A percentile compares a stretch with the other conserved stretches of the same genome.
phyloP scores from a whole-genome alignment of 2,113 vertebrate species.

The Nansenia antarctica region DNA sequence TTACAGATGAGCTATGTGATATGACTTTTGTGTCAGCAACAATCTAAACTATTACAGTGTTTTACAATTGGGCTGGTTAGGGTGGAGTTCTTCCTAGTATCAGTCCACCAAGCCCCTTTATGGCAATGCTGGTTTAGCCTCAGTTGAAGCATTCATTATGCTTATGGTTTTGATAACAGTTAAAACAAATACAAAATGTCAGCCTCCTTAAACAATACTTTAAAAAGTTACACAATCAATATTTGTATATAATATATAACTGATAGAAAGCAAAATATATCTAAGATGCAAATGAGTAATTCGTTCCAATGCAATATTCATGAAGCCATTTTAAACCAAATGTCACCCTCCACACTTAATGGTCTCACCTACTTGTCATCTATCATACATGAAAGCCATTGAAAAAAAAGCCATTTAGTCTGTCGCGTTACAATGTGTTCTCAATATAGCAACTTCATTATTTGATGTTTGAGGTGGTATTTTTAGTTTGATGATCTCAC shows the following conservation, averaged over 20 bases:
- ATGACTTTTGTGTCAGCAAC: too few relatives aligned
- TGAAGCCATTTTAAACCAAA: not conserved
- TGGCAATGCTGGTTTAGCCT: not conserved
- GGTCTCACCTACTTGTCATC: slow-evolving; percentile 10
- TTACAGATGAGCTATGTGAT: not conserved
- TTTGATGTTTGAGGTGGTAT: slow-evolving; percentile 32
- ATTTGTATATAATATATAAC: too few relatives aligned
- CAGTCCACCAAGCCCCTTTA: not conserved
- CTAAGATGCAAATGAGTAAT: not conserved
- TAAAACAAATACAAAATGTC: not conserved
- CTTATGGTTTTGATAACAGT: not conserved
- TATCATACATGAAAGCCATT: slow-evolving; percentile 24
- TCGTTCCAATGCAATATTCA: not conserved
- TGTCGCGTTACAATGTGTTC: slow-evolving; percentile 23
- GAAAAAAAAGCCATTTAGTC: slow-evolving; percentile 25
- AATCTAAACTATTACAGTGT: not conserved
- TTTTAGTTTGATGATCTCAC: slow-evolving; percentile 28
- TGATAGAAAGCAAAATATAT: not conserved
- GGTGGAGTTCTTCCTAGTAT: not conserved
- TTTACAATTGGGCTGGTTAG: not conserved
- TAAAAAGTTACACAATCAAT: not conserved
- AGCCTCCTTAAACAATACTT: not conserved
- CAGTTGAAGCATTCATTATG: not conserved
- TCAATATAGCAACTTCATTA: slow-evolving; percentile 32
- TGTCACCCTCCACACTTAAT: not conserved